A percentile compares a stretch with the other conserved stretches of the same genome.
Evolutionary conservation across 2,797 vertebrate species (phyloP).

Genomic region (Diplodus puntazzo): DNA sequence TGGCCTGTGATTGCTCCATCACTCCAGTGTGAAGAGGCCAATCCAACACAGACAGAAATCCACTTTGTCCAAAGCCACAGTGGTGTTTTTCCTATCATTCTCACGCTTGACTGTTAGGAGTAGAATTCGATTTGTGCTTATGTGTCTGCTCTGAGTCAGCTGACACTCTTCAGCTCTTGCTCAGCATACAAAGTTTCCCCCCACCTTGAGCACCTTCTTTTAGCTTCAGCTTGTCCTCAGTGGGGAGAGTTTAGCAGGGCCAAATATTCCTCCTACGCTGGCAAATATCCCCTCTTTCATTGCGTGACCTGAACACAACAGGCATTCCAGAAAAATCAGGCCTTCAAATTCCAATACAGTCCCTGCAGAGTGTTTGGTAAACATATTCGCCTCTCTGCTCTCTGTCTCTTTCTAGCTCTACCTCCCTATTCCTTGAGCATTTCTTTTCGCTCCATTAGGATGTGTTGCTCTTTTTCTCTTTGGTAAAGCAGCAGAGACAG

Average conservation of each 20-base stretch:
- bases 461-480: conserved; percentile 27
- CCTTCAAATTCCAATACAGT: conserved; percentile 75
- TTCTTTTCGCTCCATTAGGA: conserved; percentile 26
- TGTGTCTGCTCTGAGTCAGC: conserved; percentile 59
- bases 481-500: conserved; percentile 45
- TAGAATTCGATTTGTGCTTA: conserved; percentile 47
- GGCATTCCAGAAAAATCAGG: conserved; percentile 72
- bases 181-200: conserved; percentile 47
- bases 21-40: conserved; percentile 56
- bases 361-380: conserved; percentile 76
- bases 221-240: conserved; percentile 49
- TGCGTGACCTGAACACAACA: conserved; percentile 76
- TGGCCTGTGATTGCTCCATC: conserved; percentile 62
- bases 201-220: conserved; percentile 44
- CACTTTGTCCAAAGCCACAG: conserved; percentile 49
- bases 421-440: conserved; percentile 38
- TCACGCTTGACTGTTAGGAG: conserved; percentile 42
- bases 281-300: conserved; percentile 69
- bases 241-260: conserved; percentile 55
- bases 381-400: conserved; percentile 60
- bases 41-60: conserved; percentile 56
- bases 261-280: conserved; percentile 66
- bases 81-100: conserved; percentile 54
- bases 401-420: conserved; percentile 46
- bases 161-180: conserved; percentile 47